phyloP scores from a whole-genome alignment of 2,113 vertebrate species.

The Elachura formosa region DNA sequence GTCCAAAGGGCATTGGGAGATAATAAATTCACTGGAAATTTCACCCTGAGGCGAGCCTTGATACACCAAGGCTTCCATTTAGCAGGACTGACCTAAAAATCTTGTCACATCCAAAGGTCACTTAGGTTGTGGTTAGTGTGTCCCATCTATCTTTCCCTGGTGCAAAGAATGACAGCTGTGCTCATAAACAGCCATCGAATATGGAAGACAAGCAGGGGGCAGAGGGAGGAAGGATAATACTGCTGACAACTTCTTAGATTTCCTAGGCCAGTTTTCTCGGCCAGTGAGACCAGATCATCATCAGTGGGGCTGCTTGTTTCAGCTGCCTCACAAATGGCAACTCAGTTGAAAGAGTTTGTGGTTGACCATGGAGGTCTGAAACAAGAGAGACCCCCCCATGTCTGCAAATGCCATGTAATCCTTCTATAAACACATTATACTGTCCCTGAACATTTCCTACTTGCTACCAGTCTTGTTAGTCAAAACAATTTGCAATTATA shows the following conservation, averaged over 20 bases:
- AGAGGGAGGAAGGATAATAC: not conserved
- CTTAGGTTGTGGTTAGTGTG: slow-evolving; percentile 75
- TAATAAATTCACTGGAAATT: slow-evolving; percentile 83
- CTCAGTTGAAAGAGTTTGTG: not conserved
- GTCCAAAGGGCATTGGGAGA: slow-evolving; percentile 81
- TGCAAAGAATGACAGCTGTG: slow-evolving; percentile 73
- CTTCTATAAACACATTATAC: not conserved
- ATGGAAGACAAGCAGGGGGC: slow-evolving; percentile 45
- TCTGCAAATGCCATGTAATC: not conserved
- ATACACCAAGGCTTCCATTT: slow-evolving; percentile 77
- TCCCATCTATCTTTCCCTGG: slow-evolving; percentile 74
- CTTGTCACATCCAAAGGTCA: slow-evolving; percentile 84
- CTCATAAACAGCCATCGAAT: slow-evolving; percentile 70
- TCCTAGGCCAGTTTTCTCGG: not conserved
- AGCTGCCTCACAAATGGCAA: not conserved
- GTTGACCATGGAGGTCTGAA: not conserved
- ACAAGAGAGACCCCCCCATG: not conserved
- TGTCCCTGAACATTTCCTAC: not conserved
- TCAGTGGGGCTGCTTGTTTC: not conserved
- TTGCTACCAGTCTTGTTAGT: not conserved
- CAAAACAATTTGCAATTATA: not conserved
- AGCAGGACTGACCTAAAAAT: slow-evolving; percentile 79
- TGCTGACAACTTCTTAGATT: not conserved
- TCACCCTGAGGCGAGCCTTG: slow-evolving; percentile 76
- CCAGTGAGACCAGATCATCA: not conserved